These are phyloP conservation scores for Plebejus melissa DNA, from an alignment of 2,888 invertebrate species.

Conservation along the genomic window DNA sequence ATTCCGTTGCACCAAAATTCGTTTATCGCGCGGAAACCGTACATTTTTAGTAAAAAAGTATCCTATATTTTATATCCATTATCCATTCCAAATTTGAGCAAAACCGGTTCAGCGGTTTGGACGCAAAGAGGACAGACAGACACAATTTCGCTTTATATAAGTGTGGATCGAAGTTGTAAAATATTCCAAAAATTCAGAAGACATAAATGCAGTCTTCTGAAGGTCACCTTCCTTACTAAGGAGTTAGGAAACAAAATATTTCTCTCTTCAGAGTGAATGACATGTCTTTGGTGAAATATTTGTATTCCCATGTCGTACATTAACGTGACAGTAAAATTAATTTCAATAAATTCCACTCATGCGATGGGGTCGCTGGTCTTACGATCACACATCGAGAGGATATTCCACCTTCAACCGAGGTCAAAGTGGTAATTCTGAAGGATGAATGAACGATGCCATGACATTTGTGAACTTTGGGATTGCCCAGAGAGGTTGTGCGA, in stretches of 20 bases:
- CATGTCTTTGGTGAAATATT: background rate
- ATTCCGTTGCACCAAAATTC: too few relatives aligned
- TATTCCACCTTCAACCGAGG: background rate
- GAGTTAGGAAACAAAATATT: background rate
- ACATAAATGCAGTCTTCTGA: too few relatives aligned
- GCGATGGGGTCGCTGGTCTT: background rate
- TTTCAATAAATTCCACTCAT: background rate
- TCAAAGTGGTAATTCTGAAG: background rate
- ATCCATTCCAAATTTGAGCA: too few relatives aligned
- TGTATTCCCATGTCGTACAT: background rate
- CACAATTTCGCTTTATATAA: too few relatives aligned
- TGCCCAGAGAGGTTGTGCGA: background rate
- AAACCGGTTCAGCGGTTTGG: too few relatives aligned
- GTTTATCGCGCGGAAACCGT: too few relatives aligned
- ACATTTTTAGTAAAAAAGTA: too few relatives aligned
- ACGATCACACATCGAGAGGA: background rate
- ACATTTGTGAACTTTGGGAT: background rate
- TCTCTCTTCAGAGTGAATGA: background rate
- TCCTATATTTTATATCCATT: too few relatives aligned
- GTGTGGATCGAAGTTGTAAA: too few relatives aligned
- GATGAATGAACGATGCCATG: background rate
- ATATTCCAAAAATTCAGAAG: too few relatives aligned
- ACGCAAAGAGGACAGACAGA: too few relatives aligned
- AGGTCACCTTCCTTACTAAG: too few relatives aligned
- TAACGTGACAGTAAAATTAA: conserved; percentile 5